A percentile compares a stretch with the other conserved stretches of the same genome.
These are phyloP conservation scores for Schizotus pectinicornis DNA, from an alignment of 2,888 invertebrate genomes.

Conservation along the genomic window DNA sequence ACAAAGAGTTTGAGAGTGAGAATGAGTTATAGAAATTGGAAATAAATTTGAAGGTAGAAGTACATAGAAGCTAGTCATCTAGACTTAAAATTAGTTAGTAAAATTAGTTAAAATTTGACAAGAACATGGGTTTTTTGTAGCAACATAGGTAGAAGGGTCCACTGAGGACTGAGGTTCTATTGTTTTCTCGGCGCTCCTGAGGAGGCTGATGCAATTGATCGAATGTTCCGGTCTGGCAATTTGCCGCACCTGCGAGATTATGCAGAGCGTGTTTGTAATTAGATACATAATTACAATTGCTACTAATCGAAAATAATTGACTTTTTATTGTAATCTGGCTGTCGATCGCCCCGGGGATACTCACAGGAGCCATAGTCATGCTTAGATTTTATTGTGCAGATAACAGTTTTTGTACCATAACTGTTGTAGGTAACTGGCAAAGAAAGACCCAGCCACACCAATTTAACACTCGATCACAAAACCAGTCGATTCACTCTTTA, in stretches of 20 bases:
- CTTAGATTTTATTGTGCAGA: slow-evolving; percentile 23
- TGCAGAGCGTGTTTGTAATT: slow-evolving; percentile 19
- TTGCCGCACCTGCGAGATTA: not conserved
- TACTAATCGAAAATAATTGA: slow-evolving; percentile 35
- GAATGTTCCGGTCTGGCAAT: slow-evolving; percentile 3
- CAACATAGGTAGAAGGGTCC: too few species aligned
- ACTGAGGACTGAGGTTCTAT: too few species aligned
- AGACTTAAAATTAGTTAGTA: too few species aligned
- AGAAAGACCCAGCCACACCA: slow-evolving; percentile 18
- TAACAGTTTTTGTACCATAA: slow-evolving; percentile 10
- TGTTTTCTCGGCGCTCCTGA: too few species aligned
- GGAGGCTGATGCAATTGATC: too few species aligned
- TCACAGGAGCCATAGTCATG: slow-evolving; percentile 20
- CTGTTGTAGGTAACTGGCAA: slow-evolving; percentile 12
- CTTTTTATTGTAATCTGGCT: slow-evolving; percentile 29
- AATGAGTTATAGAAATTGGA: too few species aligned
- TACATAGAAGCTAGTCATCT: too few species aligned
- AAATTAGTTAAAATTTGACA: too few species aligned
- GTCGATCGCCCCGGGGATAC: slow-evolving; percentile 15
- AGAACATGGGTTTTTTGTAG: too few species aligned
- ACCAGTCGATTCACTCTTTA: slow-evolving; percentile 16
- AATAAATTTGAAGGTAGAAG: too few species aligned
- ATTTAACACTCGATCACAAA: slow-evolving; percentile 19
- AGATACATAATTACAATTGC: slow-evolving; percentile 34
- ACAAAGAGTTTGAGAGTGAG: too few species aligned